Percentiles rank a stretch among this genome's conserved stretches.
Evolutionary conservation across 1,140 invertebrate genomes (phyloP).

Genomic region (Diabrotica virgifera): DNA sequence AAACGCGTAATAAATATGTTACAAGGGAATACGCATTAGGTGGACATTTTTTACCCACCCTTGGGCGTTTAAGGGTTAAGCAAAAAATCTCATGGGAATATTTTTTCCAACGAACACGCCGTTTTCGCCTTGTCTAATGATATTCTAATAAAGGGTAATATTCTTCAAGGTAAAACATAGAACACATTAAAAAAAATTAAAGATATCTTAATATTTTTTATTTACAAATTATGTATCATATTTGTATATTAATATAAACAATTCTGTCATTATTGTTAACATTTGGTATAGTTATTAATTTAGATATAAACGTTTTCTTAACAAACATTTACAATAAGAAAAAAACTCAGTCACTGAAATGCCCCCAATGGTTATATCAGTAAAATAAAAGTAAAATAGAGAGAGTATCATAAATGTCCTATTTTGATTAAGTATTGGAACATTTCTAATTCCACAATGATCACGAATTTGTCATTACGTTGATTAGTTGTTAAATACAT

Average conservation of each 20-base stretch:
- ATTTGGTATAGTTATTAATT: conserved; percentile 38
- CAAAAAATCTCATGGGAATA: too few relatives aligned
- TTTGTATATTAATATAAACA: conserved; percentile 36
- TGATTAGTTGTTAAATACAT: too few relatives aligned
- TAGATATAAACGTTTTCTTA: conserved; percentile 33
- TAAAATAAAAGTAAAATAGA: conserved; percentile 12
- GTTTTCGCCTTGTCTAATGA: too few relatives aligned
- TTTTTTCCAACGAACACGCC: too few relatives aligned
- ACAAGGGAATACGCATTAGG: too few relatives aligned
- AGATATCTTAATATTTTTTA: conserved; percentile 23
- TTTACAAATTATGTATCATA: conserved; percentile 35
- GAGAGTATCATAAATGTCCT: conserved; percentile 1
- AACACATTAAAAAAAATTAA: background rate
- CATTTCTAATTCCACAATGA: too few relatives aligned
- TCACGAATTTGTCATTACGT: too few relatives aligned
- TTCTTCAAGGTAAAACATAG: too few relatives aligned
- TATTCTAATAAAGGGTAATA: too few relatives aligned
- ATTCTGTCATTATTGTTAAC: conserved; percentile 36
- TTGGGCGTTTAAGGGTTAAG: too few relatives aligned
- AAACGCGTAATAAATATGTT: too few relatives aligned
- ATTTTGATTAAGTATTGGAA: background rate
- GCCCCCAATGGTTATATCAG: conserved; percentile 26
- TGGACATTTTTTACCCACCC: too few relatives aligned
- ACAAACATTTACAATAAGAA: conserved; percentile 30
- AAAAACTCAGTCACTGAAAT: conserved; percentile 37